phyloP scores from a whole-genome alignment of 2,797 vertebrate species.

The Micropoecilia bifurca region DNA sequence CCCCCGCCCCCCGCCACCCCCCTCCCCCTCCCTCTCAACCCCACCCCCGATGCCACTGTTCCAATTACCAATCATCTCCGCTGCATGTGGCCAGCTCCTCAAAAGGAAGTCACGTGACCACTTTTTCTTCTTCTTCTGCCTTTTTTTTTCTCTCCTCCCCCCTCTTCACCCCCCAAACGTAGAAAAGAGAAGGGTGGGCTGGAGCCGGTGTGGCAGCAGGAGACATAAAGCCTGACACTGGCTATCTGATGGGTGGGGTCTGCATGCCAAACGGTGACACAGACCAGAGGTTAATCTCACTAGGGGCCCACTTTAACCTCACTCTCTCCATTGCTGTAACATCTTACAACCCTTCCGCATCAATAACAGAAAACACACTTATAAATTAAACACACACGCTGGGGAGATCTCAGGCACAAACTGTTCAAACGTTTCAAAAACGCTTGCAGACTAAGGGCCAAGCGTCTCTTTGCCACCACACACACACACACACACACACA shows the following conservation, averaged over 20 bases:
- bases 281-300: slow-evolving; percentile 86
- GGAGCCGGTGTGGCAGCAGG: slow-evolving; percentile 73
- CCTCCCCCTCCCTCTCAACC: slow-evolving; percentile 26
- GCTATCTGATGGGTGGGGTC: slow-evolving; percentile 85
- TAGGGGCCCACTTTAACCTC: slow-evolving; percentile 87
- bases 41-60: slow-evolving; percentile 65
- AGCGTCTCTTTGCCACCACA: slow-evolving; percentile 39
- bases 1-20: accelerated
- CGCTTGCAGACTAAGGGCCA: slow-evolving; percentile 71
- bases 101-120: slow-evolving; percentile 88
- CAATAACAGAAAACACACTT: slow-evolving; percentile 32
- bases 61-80: slow-evolving; percentile 73
- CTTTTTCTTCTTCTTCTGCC: slow-evolving; percentile 79
- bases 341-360: slow-evolving; percentile 54
- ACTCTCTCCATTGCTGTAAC: slow-evolving; percentile 42
- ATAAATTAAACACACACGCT: slow-evolving; percentile 64
- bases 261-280: slow-evolving; percentile 86
- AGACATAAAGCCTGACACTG: slow-evolving; percentile 89
- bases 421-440: slow-evolving; percentile 76
- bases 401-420: slow-evolving; percentile 54
- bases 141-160: slow-evolving; percentile 29
- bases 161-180: slow-evolving; percentile 40
- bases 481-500: slow-evolving; percentile 16
- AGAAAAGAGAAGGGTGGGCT: slow-evolving; percentile 60
- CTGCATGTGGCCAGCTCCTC: slow-evolving; percentile 79